Conservation (phyloP, 2,888 invertebrate species). For the Ypsolopha scabrella region DNA sequence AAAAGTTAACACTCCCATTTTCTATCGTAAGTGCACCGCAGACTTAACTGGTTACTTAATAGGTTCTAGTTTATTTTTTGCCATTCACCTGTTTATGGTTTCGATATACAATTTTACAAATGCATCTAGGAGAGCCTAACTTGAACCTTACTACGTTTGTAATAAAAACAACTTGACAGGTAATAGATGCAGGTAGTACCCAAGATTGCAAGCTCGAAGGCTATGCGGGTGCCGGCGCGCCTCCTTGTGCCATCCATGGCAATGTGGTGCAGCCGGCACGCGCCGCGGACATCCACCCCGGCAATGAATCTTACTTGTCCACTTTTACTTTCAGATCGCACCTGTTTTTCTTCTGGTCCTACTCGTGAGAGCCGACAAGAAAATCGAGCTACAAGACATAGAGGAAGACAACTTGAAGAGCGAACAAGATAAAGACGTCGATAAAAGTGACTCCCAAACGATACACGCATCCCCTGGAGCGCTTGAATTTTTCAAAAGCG, state of each 20-base stretch:
- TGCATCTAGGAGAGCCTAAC: neutral
- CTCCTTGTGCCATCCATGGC: slow-evolving; percentile 28
- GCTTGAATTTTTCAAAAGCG: slow-evolving; percentile 43
- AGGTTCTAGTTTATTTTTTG: slow-evolving; percentile 53
- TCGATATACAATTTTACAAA: neutral
- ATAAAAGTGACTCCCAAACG: slow-evolving; percentile 27
- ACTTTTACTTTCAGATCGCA: slow-evolving; percentile 58
- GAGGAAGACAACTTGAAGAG: slow-evolving; percentile 77
- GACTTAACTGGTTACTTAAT: slow-evolving; percentile 52
- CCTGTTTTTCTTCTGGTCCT: slow-evolving; percentile 32
- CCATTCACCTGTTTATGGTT: slow-evolving; percentile 52
- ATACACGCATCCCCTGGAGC: slow-evolving; percentile 21
- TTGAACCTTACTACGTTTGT: neutral
- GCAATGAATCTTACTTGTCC: slow-evolving; percentile 23
- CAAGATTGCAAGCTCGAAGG: too few species aligned
- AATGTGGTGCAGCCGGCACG: slow-evolving; percentile 22
- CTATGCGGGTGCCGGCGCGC: too few species aligned
- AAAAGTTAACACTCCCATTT: slow-evolving; percentile 57
- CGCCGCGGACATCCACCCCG: slow-evolving; percentile 25
- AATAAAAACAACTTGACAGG: neutral
- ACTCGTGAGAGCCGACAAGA: slow-evolving; percentile 64
- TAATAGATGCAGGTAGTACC: too few species aligned
- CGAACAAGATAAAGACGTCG: slow-evolving; percentile 55
- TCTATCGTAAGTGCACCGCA: slow-evolving; percentile 24
- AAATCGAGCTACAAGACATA: slow-evolving; percentile 80